These are phyloP conservation scores for Magallana nippona DNA, from an alignment of 2,888 invertebrate genomes.

Conservation along the genomic window DNA sequence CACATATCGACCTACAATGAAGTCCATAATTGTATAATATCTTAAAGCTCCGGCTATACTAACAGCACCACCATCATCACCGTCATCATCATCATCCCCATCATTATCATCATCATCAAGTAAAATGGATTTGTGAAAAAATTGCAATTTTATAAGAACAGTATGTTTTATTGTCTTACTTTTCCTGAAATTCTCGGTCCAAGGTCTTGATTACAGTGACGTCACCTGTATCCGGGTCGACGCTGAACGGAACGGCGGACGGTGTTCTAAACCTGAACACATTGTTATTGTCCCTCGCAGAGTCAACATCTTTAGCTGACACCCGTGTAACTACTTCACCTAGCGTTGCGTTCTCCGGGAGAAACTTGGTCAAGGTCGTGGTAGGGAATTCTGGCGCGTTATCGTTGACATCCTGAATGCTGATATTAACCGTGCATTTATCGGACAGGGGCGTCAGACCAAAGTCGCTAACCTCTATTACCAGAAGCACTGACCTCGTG, in stretches of 20 bases:
- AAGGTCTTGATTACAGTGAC: neutral
- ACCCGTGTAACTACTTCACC: conserved; percentile 2
- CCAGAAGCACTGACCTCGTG: neutral
- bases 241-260: neutral
- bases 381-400: conserved; percentile 9
- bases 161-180: neutral
- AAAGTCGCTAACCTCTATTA: neutral
- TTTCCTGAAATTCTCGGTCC: conserved; percentile 6
- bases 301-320: neutral
- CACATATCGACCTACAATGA: too few relatives aligned
- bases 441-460: neutral
- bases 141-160: too few relatives aligned
- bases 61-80: too few relatives aligned
- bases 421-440: conserved; percentile 18
- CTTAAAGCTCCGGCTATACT: neutral
- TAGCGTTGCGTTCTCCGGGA: neutral
- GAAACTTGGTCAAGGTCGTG: neutral
- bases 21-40: too few relatives aligned
- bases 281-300: neutral
- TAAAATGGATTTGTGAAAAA: too few relatives aligned
- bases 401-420: neutral
- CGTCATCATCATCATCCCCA: too few relatives aligned
- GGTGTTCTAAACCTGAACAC: neutral
- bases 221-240: neutral
- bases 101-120: too few relatives aligned